Evolutionary conservation across 2,888 invertebrate genomes (phyloP), one percentile per base, ranked within the genome.

Genomic region (Acrocyrtus sp.): DNA sequence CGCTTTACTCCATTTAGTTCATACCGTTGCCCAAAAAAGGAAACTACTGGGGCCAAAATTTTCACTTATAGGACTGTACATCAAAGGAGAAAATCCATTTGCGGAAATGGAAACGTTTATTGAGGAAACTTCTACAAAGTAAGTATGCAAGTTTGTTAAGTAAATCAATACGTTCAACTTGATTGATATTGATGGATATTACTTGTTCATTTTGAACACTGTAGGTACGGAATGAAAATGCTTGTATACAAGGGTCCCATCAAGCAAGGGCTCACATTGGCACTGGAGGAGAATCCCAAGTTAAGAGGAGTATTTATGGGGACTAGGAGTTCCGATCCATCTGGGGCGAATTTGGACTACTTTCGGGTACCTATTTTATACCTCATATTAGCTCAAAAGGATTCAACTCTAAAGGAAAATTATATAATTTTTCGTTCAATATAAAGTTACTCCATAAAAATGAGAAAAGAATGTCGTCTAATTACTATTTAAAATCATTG

Each of bases 291-390:
- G 19, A 84, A 86, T 78, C 86, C 87, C 0, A 84, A 88, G 54
- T 86, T 97, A 27, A 91, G 92, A 83, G 95, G 93, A 0, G 91
- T 94, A 65, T 86, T 98, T 4, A 95, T 99, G 93, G 99, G 99
- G 8, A 94, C 93, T 3, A 87, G 98, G 74, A 87, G 89, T 61
- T 92, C 92, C 0, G 98, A 99, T 86, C 97, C 96, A 0, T 90
- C 89, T 82, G 90, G 93, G 57, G 86, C 88, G 77, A 84, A 89
- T 78, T 84, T 95, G 60, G 83, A 88, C 41, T 85, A 87, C 75
- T 91, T 94, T 86, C 89, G 92, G 88, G 92, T 92, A 84, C n/a
- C n/a, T 47, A 39, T n/a, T 47, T 8, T 47, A 17, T 17, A 47
- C 6, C 47, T 47, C n/a, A 17, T 12, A 39, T 39, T 39, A 39